Percentiles rank a stretch among this genome's conserved stretches.
These are phyloP conservation scores for Baccha elongata DNA, from an alignment of 2,888 invertebrate genomes.

Conservation along the genomic window DNA sequence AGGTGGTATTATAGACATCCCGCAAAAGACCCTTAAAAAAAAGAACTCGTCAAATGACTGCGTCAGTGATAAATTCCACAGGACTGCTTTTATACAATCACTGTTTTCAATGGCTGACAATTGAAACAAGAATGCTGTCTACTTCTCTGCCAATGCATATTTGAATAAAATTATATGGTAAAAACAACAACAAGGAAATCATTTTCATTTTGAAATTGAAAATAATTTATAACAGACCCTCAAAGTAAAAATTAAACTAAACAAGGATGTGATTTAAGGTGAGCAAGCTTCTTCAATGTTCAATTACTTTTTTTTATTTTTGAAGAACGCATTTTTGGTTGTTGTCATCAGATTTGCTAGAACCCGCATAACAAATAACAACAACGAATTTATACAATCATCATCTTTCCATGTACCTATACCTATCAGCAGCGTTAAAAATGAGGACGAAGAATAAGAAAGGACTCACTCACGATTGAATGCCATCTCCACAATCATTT, in stretches of 20 bases:
- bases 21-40: slow-evolving; percentile 10
- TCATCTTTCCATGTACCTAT: slow-evolving; percentile 14
- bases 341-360: slow-evolving; percentile 6
- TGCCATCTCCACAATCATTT: slow-evolving; percentile 68
- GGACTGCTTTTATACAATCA: slow-evolving; percentile 48
- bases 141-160: slow-evolving; percentile 71
- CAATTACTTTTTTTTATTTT: slow-evolving; percentile 59
- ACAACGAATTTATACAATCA: slow-evolving; percentile 34
- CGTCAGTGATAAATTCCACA: slow-evolving; percentile 66
- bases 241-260: slow-evolving; percentile 11
- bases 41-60: slow-evolving; percentile 25
- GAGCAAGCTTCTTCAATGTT: slow-evolving; percentile 63
- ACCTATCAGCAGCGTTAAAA: not conserved
- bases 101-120: slow-evolving; percentile 40
- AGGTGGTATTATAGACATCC: slow-evolving; percentile 13
- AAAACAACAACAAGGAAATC: slow-evolving; percentile 40
- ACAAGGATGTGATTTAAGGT: slow-evolving; percentile 69
- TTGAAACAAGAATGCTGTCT: slow-evolving; percentile 53
- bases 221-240: slow-evolving; percentile 78
- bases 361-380: slow-evolving; percentile 65
- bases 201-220: slow-evolving; percentile 78
- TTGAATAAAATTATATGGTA: slow-evolving; percentile 71
- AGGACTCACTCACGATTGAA: slow-evolving; percentile 70
- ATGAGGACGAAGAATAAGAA: slow-evolving; percentile 21
- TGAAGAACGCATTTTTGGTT: slow-evolving; percentile 46